Evolutionary conservation across 2,113 vertebrate species (phyloP), one percentile per base, ranked within the genome.

Genomic region (Mustela lutreola): DNA sequence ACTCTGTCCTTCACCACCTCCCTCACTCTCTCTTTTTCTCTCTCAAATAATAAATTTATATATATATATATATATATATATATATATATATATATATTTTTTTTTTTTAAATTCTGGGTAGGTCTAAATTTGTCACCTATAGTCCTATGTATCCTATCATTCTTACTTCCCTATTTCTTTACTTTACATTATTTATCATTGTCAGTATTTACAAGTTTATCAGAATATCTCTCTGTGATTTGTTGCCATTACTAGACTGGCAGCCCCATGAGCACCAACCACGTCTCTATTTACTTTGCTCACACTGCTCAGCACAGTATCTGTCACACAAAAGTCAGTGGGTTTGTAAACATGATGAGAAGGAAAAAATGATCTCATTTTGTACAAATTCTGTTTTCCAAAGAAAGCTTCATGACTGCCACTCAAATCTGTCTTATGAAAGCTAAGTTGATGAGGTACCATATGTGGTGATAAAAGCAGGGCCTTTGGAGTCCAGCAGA

Each of bases 111-210:
- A 42, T 81, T 28, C 14, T 50, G 16, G 1, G 11, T 3, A 26
- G 5, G n/a, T 76, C 50, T 89, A 73, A 96, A 87, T 92, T 39
- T 83, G 21, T 21, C 6, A 85, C 4, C 22, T 7, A 31, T 12
- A 39, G 6, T 2, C 31, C 2, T 7, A 26, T 11, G 0, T 11
- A n/a, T 14, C 70, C n/a, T 42, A 33, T 21, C 12, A 1, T 65
- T 78, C 0, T 85, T 42, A 63, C 18, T 53, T 4, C 12, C 24
- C 1, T 11, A 28, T 75, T 83, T 7, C 6, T 67, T 83, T 71
- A 33, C 3, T 67, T 83, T 71, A 36, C 21, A 50, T 2, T 21
- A 56, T n/a, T 12, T 65, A 53, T 71, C 28, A 48, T 50, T 85
- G 53, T 18, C 11, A 7, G 4, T 71, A 8, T 50, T 63, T n/a